Evolutionary conservation across 2,888 invertebrate species (phyloP), one percentile per base, ranked within the genome.

Genomic region (Rhagium mordax): DNA sequence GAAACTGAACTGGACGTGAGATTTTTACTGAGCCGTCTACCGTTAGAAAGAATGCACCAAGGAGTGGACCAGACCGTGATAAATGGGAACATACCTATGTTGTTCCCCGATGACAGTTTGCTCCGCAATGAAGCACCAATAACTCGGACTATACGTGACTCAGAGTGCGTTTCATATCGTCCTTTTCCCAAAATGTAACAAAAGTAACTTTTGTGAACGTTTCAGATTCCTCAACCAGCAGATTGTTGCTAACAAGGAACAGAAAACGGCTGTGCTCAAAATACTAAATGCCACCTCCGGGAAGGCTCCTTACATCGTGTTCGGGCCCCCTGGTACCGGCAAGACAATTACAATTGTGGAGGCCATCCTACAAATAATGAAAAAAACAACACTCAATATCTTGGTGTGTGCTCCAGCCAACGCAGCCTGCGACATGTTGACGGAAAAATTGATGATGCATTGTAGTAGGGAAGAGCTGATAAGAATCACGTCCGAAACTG

Each of bases 261-360:
- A 95, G 82, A 88, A 88, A 76, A 88, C 88, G 62, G 94, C 94
- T 0, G 93, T 96, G 0, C 84, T 88, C 64, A 92, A 93, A 80
- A 94, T 95, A 60, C 82, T 94, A 5, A 88, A 90, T 16, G 91
- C 91, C 7, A 90, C 92, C 0, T 90, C 91, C 0, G 89, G 90
- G 4, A 90, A 90, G 0, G 90, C 91, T 0, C 96, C 97, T 0
- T 97, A 95, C 83, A 91, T 96, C 41, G 89, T 97, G 53, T 96
- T 94, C 87, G 97, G 97, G 1, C 97, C 97, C 48, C 96, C 97
- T 60, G 97, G 96, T 74, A 94, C 94, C 0, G 94, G 94, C 0
- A 94, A 94, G 86, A 94, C 94, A 0, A 89, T 93, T 0, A 94
- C 94, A 0, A 84, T 95, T 5, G 93, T 94, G 0, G 95, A 95